Evolutionary conservation across 2,888 invertebrate species (phyloP).

Genomic region (Hyles lineata): DNA sequence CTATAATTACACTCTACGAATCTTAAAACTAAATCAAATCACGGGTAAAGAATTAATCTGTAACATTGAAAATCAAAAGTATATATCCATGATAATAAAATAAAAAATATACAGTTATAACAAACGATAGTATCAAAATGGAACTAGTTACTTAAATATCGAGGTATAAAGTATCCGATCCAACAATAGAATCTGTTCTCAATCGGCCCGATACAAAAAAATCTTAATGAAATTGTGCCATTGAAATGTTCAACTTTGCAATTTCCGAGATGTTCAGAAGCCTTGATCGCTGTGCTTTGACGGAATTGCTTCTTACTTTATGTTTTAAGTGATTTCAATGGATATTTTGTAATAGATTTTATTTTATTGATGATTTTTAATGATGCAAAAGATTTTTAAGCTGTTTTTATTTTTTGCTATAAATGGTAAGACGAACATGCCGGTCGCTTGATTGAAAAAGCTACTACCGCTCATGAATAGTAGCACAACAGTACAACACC

Average conservation of each 20-base stretch:
- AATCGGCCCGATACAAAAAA: neutral
- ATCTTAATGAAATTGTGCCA: conserved; percentile 49
- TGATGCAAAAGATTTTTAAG: too few relatives aligned
- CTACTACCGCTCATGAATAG: too few relatives aligned
- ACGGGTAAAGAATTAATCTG: too few relatives aligned
- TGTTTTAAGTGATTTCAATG: neutral
- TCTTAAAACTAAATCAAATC: too few relatives aligned
- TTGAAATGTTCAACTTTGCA: conserved; percentile 57
- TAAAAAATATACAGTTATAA: neutral
- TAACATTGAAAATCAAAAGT: too few relatives aligned
- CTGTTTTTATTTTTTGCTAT: too few relatives aligned
- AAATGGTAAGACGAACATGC: too few relatives aligned
- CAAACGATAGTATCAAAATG: neutral
- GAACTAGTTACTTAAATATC: neutral
- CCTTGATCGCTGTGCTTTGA: neutral
- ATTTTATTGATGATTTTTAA: too few relatives aligned
- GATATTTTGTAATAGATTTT: neutral
- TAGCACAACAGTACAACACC: too few relatives aligned
- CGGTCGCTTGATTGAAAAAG: too few relatives aligned
- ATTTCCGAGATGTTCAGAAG: conserved; percentile 44
- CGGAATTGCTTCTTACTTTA: neutral
- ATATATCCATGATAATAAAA: too few relatives aligned
- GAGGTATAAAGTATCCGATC: neutral
- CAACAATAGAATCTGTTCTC: neutral
- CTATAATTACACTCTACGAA: too few relatives aligned